Percentiles rank a stretch among this genome's conserved stretches.
These are phyloP conservation scores for Silurus glanis DNA, from an alignment of 2,113 vertebrate species.

Conservation along the genomic window DNA sequence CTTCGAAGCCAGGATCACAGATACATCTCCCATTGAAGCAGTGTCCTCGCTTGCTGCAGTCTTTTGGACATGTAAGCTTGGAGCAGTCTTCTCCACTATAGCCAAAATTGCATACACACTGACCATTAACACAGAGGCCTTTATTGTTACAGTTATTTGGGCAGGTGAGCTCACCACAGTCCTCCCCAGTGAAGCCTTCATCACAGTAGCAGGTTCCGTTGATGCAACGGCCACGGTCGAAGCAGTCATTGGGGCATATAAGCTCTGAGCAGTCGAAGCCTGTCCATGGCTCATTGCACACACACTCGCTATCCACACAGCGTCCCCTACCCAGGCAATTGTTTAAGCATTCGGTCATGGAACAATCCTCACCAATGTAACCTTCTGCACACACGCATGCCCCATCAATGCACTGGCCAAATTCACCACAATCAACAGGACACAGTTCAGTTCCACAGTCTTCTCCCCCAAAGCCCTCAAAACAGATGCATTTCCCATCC, in stretches of 20 bases:
- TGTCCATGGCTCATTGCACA: conserved; percentile 89
- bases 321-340: conserved; percentile 86
- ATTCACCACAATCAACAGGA: conserved; percentile 77
- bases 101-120: conserved; percentile 81
- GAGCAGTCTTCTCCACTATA: conserved; percentile 87
- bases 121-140: conserved; percentile 82
- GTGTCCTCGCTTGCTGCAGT: conserved; percentile 83
- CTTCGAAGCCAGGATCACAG: conserved; percentile 84
- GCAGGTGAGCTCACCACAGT: conserved; percentile 85
- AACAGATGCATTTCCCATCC: conserved; percentile 85
- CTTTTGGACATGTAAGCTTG: conserved; percentile 77
- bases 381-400: conserved; percentile 85
- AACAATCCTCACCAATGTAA: conserved; percentile 83
- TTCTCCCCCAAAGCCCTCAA: conserved; percentile 82
- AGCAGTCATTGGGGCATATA: conserved; percentile 95
- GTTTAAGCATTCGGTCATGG: conserved; percentile 82
- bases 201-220: conserved; percentile 93
- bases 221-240: conserved; percentile 89
- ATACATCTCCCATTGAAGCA: conserved; percentile 82
- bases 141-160: conserved; percentile 78
- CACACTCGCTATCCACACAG: conserved; percentile 86
- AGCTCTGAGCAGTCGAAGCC: conserved; percentile 91
- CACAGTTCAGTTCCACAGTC: conserved; percentile 87
- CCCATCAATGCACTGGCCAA: conserved; percentile 82
- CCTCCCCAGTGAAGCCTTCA: conserved; percentile 83